phyloP scores from a whole-genome alignment of 2,888 invertebrate genomes.

The Panopea generosa region DNA sequence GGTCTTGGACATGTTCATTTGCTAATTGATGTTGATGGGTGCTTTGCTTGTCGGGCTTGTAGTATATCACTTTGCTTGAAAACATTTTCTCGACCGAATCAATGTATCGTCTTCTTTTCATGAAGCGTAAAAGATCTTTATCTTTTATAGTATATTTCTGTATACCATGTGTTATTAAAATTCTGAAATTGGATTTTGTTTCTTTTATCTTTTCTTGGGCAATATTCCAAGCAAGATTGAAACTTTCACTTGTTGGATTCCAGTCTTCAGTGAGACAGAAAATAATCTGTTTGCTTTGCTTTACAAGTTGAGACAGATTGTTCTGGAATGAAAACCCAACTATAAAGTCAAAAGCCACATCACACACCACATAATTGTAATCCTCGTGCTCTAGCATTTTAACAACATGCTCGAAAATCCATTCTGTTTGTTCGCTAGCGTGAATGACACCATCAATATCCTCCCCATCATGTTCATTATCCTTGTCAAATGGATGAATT shows the following conservation, averaged over 20 bases:
- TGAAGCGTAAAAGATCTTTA: slow-evolving; percentile 59
- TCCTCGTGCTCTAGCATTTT: slow-evolving; percentile 49
- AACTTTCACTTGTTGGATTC: slow-evolving; percentile 41
- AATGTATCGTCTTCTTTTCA: slow-evolving; percentile 61
- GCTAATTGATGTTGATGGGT: too few species aligned
- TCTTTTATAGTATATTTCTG: slow-evolving; percentile 36
- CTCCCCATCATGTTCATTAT: slow-evolving; percentile 49
- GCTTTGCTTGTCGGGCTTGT: slow-evolving; percentile 43
- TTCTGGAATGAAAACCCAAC: slow-evolving; percentile 67
- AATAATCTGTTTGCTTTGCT: slow-evolving; percentile 64
- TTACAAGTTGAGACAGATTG: slow-evolving; percentile 64
- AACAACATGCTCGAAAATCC: slow-evolving; percentile 64
- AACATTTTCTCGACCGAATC: slow-evolving; percentile 54
- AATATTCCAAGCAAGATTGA: slow-evolving; percentile 65
- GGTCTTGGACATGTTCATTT: too few species aligned
- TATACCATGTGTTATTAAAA: slow-evolving; percentile 55
- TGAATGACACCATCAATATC: slow-evolving; percentile 63
- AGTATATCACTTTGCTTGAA: slow-evolving; percentile 61
- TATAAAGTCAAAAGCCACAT: slow-evolving; percentile 64
- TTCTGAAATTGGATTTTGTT: slow-evolving; percentile 60
- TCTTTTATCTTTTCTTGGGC: slow-evolving; percentile 68
- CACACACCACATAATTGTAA: slow-evolving; percentile 57
- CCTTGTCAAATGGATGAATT: slow-evolving; percentile 68
- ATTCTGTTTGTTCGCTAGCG: slow-evolving; percentile 48
- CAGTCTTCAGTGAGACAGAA: slow-evolving; percentile 59